A percentile compares a stretch with the other conserved stretches of the same genome.
Conservation (phyloP, 2,797 vertebrate species). For the Orestias chungarensis region DNA sequence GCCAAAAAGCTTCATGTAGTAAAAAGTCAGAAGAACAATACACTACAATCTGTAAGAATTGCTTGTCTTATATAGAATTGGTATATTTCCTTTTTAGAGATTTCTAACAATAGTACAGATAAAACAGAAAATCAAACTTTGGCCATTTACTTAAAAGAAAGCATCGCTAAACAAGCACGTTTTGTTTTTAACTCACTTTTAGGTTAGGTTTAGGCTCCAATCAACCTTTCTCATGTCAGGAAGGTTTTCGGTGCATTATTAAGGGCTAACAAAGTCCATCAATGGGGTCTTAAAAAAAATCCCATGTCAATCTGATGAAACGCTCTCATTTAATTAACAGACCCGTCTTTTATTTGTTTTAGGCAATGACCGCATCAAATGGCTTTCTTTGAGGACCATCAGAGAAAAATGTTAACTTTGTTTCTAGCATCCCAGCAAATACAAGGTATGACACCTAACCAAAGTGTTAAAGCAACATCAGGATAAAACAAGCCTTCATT, state of each 20-base stretch:
- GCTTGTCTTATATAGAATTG: background rate
- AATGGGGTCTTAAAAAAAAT: background rate
- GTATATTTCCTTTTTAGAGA: background rate
- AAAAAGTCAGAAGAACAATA: background rate
- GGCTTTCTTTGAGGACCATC: conserved; percentile 22
- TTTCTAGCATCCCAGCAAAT: conserved; percentile 20
- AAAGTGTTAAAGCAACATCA: conserved; percentile 24
- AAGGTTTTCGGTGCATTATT: background rate
- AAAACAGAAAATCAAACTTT: background rate
- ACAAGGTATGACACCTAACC: conserved; percentile 16
- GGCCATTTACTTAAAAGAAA: background rate
- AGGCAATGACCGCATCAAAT: conserved; percentile 4
- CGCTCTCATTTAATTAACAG: background rate
- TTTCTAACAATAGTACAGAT: background rate
- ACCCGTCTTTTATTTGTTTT: background rate
- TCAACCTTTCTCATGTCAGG: background rate
- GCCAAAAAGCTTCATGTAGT: background rate
- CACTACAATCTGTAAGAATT: background rate
- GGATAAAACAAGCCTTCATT: conserved; percentile 21
- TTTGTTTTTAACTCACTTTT: background rate
- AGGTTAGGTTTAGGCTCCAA: background rate
- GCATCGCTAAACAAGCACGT: background rate
- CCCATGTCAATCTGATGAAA: background rate
- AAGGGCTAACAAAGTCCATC: background rate
- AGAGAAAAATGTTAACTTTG: conserved; percentile 25